Evolutionary conservation across 2,888 invertebrate species (phyloP), one percentile per base, ranked within the genome.

Genomic region (Andrena trimmerana): DNA sequence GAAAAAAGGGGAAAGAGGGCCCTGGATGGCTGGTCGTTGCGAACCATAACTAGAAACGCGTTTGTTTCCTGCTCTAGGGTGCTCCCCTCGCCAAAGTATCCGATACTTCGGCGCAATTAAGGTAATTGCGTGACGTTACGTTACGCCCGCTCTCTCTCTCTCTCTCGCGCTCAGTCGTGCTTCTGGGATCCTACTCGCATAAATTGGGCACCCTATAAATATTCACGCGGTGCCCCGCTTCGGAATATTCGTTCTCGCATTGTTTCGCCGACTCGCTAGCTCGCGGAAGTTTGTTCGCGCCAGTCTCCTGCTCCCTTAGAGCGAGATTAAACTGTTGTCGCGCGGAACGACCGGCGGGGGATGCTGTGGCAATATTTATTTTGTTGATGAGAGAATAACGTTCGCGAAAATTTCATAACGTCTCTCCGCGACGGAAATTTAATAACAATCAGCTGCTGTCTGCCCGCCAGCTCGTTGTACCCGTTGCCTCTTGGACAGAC

Each of bases 101-200:
- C 62, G 67, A 65, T 63, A 67, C 54, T 75, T 75, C 60, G 31
- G 54, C 3, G 67, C 66, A 85, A 85, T 82, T 82, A 78, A 73
- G 60, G 33, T 69, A 78, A 84, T 82, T 78, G 52, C 66, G 48
- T 79, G 60, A 79, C 31, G 20, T 31, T 50, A 16, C 65, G 54
- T 31, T 50, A 16, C 68, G 54, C 52, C 36, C 20, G 52, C 24
- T 31, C n/a, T 10, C 16, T 16, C 16, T 1, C 42, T 42, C 20
- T 20, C 20, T 20, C 20, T 20, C 13, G 42, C 59, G 16, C 52
- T 48, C 42, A 27, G 16, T 20, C 27, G 10, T 62, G 36, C 50
- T 16, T 48, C 66, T 54, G 16, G 57, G 27, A 63, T 78, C 66
- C 33, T 50, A 66, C 29, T 36, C 54, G 57, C 20, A 63, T 67